Evolutionary conservation across 2,113 vertebrate genomes (phyloP), one percentile per base, ranked within the genome.

Genomic region (Hystrix cristata): DNA sequence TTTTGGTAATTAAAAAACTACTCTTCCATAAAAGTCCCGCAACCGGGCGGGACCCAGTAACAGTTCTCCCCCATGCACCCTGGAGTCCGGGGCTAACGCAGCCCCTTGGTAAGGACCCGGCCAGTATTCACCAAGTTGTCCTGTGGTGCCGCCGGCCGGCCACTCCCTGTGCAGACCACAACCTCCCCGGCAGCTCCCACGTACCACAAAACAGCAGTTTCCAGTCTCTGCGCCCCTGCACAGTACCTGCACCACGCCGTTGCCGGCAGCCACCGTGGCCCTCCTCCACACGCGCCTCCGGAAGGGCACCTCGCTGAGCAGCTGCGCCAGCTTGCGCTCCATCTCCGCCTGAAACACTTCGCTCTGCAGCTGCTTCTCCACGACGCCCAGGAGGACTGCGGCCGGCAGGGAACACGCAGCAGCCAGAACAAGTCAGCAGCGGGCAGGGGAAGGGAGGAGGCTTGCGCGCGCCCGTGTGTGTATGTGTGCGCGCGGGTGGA

Each of bases 311-410:
- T 99, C 99, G 0, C 99, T 98, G 3, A 99, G 98, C 93, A 99
- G 98, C 98, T 99, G 98, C 71, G 99, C 99, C 88, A 99, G 97
- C 6, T 99, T 99, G 38, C 99, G 98, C 97, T 99, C 99, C 98
- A 99, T 99, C 98, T 99, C 99, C 0, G 99, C 99, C 90, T 99
- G 99, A 89, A 99, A 99, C 85, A 98, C 99, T 25, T 99, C 99
- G 81, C 99, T 99, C 82, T 98, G 98, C 64, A 99, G 97, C 76
- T 99, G 99, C 97, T 99, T 99, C 95, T 99, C 99, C 9, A 99
- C 53, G 0, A 99, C 99, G 0, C 99, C 99, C 97, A 99, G 96
- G 92, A 99, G 98, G 96, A 99, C 99, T 99, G 71, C 38, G 60
- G 19, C 25, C 60, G 89, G 95, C 74, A 89, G 16, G 89, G 76